Evolutionary conservation across 2,113 vertebrate genomes (phyloP), one percentile per base, ranked within the genome.

Genomic region (Athene noctua): DNA sequence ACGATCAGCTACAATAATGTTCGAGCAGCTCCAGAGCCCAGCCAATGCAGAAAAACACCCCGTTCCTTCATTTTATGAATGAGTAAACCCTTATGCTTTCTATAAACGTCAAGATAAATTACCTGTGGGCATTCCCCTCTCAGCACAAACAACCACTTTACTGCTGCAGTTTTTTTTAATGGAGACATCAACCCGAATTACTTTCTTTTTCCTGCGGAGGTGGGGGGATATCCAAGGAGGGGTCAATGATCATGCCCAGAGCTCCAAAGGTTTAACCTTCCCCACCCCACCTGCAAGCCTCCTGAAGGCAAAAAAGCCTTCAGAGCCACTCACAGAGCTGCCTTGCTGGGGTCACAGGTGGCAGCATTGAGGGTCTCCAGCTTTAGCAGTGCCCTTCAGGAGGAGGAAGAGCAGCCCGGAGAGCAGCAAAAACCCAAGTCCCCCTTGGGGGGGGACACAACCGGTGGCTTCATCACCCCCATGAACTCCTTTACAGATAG

Each of bases 81-180:
- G 97, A 95, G 94, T 85, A 91, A 92, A 96, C 68, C 94, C 88
- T 84, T 68, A 86, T 25, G 97, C 94, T 96, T 92, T 95, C 98
- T 79, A 79, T 65, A 96, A 97, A 97, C 3, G 79, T 96, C 97
- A 63, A 81, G 34, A 57, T 92, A 95, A 90, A 96, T 96, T 93
- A 89, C 72, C 71, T 5, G 77, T 73, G 58, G 91, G 92, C 97
- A 78, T 96, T 93, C 86, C 96, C 94, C 83, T 86, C 89, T 30
- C 86, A 62, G 75, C 94, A 67, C 75, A 15, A 71, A 46, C 94
- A 59, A 70, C 78, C 67, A 1, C 91, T 77, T 36, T 6, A 21
- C 63, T 19, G 90, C 70, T 25, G 61, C 93, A 40, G 40, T 40
- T 40, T 34, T 73, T 79, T 16, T 36, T 11, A 42, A 38, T 5